These are phyloP conservation scores for Caenorhabditis sinica DNA, from an alignment of 2,888 invertebrate species.

Conservation along the genomic window DNA sequence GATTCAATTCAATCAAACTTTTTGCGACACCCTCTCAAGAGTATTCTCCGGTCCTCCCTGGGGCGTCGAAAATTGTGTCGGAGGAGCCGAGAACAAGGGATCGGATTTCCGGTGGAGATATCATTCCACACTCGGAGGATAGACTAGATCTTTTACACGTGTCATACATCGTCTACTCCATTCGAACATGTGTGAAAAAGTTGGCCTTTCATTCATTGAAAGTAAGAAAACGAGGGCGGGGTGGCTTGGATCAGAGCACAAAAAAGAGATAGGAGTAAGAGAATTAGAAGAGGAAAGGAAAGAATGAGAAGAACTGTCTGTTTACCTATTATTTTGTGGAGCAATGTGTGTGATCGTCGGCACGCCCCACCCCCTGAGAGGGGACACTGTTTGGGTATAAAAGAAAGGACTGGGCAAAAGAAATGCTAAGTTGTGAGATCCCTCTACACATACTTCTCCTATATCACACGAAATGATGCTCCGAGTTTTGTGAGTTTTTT, in stretches of 20 bases:
- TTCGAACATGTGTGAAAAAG: conserved; percentile 44
- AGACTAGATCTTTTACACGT: conserved; percentile 47
- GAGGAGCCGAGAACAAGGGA: background rate
- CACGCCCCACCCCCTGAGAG: conserved; percentile 28
- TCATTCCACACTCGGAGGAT: background rate
- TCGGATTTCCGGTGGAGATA: conserved; percentile 40
- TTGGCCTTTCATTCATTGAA: conserved; percentile 19
- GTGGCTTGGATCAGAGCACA: conserved; percentile 23
- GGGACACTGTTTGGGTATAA: conserved; percentile 24
- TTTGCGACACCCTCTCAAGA: conserved; percentile 52
- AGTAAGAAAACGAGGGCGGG: conserved; percentile 18
- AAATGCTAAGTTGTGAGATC: conserved; percentile 39
- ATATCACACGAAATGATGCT: conserved; percentile 30
- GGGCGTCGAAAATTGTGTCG: conserved; percentile 46
- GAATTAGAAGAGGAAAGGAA: conserved; percentile 37
- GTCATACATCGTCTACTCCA: background rate
- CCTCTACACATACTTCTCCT: conserved; percentile 25
- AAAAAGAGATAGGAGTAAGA: conserved; percentile 7
- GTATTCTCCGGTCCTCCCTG: conserved; percentile 31
- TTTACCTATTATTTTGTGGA: conserved; percentile 58
- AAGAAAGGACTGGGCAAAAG: background rate
- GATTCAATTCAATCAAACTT: conserved; percentile 49
- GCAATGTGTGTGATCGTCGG: conserved; percentile 40
- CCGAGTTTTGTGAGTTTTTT: conserved; percentile 54
- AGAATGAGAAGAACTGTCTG: conserved; percentile 17